Evolutionary conservation across 1,140 invertebrate species (phyloP).

Genomic region (Pygmarrhopalites habei): DNA sequence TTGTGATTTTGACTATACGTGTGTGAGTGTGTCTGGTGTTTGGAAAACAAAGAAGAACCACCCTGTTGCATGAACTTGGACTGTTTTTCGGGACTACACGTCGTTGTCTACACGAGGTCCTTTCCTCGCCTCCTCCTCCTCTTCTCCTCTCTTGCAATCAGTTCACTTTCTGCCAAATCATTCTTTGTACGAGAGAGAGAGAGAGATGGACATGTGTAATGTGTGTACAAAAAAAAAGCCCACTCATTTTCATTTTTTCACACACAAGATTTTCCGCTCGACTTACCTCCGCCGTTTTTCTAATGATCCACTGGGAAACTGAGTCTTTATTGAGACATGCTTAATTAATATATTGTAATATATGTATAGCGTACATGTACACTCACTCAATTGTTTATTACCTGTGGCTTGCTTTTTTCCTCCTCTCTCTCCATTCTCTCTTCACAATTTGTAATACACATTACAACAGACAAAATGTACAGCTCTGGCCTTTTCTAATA

Average conservation of each 20-base stretch:
- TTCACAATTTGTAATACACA: too few species aligned
- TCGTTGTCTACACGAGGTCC: neutral
- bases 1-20: neutral
- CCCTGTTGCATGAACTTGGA: conserved; percentile 19
- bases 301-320: conserved; percentile 6
- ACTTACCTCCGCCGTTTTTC: conserved; percentile 5
- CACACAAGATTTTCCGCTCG: conserved; percentile 8
- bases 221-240: conserved; percentile 11
- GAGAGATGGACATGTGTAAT: neutral
- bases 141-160: conserved; percentile 11
- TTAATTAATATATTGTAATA: conserved; percentile 11
- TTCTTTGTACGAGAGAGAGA: conserved; percentile 9
- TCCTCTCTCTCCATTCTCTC: too few species aligned
- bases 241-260: conserved; percentile 12
- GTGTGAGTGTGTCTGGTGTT: too few species aligned
- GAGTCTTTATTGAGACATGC: conserved; percentile 12
- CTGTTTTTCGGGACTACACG: conserved; percentile 9
- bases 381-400: too few species aligned
- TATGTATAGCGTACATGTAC: too few species aligned
- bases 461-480: too few species aligned
- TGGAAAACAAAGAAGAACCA: conserved; percentile 27
- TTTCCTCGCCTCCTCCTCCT: neutral
- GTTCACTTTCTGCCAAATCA: conserved; percentile 23
- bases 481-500: too few species aligned
- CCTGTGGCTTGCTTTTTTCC: too few species aligned